Evolutionary conservation across 2,797 vertebrate genomes (phyloP), one percentile per base, ranked within the genome.

Genomic region (Clarias platycephalus): DNA sequence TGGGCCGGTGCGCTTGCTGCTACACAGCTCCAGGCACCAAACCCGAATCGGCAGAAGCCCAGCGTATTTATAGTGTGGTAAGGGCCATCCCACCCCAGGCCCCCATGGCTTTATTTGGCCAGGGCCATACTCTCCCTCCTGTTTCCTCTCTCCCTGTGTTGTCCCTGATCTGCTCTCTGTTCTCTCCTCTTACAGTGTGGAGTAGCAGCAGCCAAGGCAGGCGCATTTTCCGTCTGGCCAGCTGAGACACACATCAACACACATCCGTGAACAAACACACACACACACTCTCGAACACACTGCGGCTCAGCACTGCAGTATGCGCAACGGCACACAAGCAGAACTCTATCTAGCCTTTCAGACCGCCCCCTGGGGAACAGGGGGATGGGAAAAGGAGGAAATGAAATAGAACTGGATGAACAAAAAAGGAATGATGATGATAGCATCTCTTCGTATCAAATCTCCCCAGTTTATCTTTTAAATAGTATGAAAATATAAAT

Each of bases 31-130:
- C 90, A 91, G 91, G 92, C 92, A 94, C 94, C 96, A 94, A 96
- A 96, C 95, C 96, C 94, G 92, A 95, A 89, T 83, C 89, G 91
- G 90, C 88, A 89, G 91, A 87, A 93, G 84, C 91, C 84, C 90
- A 95, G 94, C 88, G 88, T 96, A 96, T 96, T 96, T 97, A 97
- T 96, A 96, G 94, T 90, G 91, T 67, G 89, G 64, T 81, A 87
- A 90, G 88, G 90, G 84, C 88, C 90, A 84, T 88, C 89, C 89
- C 91, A 88, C 90, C 90, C 91, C 87, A 84, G 58, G 92, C 92
- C 93, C 92, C 92, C 95, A 95, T 96, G 88, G 88, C 97, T 97
- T 95, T 96, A 96, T 97, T 96, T 96, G 96, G 96, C 87, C 88
- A 94, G 90, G 84, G 87, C 83, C 88, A 88, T 34, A 67, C 66